These are phyloP conservation scores for Zaprionus taronus DNA, from an alignment of 1,140 invertebrate genomes.

Conservation along the genomic window DNA sequence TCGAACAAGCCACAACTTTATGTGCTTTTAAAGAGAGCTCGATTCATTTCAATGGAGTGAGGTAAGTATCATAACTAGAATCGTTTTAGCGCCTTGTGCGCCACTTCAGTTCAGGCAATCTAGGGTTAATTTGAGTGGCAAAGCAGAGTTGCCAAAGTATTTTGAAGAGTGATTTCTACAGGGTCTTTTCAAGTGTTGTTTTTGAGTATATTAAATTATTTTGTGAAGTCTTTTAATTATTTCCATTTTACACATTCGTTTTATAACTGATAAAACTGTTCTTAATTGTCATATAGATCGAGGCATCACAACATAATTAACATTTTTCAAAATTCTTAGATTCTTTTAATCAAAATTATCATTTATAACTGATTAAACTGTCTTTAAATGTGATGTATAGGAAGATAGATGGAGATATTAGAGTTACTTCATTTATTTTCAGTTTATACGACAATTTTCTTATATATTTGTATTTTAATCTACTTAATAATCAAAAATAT, in stretches of 20 bases:
- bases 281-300: no score
- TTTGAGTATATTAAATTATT: no score
- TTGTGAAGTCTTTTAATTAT: no score
- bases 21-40: conserved; percentile 21
- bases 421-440: background rate
- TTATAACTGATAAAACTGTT: no score
- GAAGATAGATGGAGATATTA: background rate
- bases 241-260: no score
- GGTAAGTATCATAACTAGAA: background rate
- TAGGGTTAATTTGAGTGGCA: background rate
- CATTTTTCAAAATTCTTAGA: no score
- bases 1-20: conserved; percentile 16
- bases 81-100: conserved; percentile 5
- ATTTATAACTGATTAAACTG: background rate
- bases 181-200: background rate
- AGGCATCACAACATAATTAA: no score
- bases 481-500: background rate
- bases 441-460: background rate
- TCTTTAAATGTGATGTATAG: background rate
- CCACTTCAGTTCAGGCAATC: background rate
- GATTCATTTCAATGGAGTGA: conserved; percentile 8
- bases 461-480: background rate
- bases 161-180: background rate
- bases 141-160: background rate
- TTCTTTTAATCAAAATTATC: no score